Conservation (phyloP, 2,888 invertebrate genomes). For the Magallana nippona region DNA sequence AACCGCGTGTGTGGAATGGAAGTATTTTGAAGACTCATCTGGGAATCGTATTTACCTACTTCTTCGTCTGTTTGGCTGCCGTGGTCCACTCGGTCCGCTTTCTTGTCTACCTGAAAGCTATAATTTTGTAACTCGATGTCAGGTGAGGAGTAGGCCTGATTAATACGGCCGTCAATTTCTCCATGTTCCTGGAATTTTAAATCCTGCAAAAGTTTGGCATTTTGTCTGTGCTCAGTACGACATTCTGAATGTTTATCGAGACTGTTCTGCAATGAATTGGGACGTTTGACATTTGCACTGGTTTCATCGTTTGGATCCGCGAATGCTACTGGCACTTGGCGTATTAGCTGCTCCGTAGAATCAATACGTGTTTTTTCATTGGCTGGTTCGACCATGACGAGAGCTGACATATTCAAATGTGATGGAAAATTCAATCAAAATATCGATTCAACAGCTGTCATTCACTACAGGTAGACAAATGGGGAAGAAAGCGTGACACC, state of each 20-base stretch:
- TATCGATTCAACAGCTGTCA: slow-evolving; percentile 40
- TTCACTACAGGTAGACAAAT: slow-evolving; percentile 30
- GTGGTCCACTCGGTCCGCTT: slow-evolving; percentile 41
- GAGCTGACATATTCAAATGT: slow-evolving; percentile 67
- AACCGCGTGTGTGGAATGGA: slow-evolving; percentile 45
- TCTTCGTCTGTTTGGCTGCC: slow-evolving; percentile 18
- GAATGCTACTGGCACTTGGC: slow-evolving; percentile 48
- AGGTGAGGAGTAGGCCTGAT: slow-evolving; percentile 75
- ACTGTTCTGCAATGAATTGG: slow-evolving; percentile 50
- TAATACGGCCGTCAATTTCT: slow-evolving; percentile 71
- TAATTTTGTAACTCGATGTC: slow-evolving; percentile 75
- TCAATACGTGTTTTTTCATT: slow-evolving; percentile 75
- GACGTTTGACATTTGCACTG: slow-evolving; percentile 53
- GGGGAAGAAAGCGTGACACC: slow-evolving; percentile 11
- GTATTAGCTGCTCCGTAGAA: slow-evolving; percentile 72
- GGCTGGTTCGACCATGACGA: slow-evolving; percentile 74
- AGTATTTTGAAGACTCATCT: slow-evolving; percentile 45
- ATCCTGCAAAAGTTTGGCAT: slow-evolving; percentile 40
- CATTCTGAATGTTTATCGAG: slow-evolving; percentile 51
- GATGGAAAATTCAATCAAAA: slow-evolving; percentile 39
- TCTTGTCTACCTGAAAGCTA: slow-evolving; percentile 51
- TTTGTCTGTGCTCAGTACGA: slow-evolving; percentile 50
- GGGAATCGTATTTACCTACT: not conserved
- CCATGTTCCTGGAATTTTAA: slow-evolving; percentile 43
- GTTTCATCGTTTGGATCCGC: slow-evolving; percentile 52